These are phyloP conservation scores for Lasioglossum figueresi DNA, from an alignment of 2,888 invertebrate genomes.

Conservation along the genomic window DNA sequence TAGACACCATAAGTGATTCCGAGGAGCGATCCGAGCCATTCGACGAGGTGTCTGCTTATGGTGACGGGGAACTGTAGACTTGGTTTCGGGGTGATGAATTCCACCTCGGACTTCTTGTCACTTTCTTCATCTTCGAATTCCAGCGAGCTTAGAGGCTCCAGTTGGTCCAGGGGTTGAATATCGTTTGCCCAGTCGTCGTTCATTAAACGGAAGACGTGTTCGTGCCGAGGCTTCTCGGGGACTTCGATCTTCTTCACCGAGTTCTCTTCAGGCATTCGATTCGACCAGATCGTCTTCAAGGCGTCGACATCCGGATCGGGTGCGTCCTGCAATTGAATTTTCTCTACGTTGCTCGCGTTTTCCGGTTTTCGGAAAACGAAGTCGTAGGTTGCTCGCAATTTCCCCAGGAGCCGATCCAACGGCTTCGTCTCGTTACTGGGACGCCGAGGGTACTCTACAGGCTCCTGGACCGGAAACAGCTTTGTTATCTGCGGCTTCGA, in stretches of 20 bases:
- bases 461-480: slow-evolving; percentile 75
- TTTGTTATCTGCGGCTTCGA: slow-evolving; percentile 76
- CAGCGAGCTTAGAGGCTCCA: slow-evolving; percentile 67
- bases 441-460: slow-evolving; percentile 68
- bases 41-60: slow-evolving; percentile 71
- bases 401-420: slow-evolving; percentile 76
- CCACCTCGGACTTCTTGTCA: slow-evolving; percentile 60
- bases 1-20: slow-evolving; percentile 72
- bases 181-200: slow-evolving; percentile 62
- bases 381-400: slow-evolving; percentile 77
- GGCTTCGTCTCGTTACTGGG: slow-evolving; percentile 68
- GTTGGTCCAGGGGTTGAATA: slow-evolving; percentile 62
- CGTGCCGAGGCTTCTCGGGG: not conserved
- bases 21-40: slow-evolving; percentile 76
- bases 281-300: slow-evolving; percentile 52
- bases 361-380: slow-evolving; percentile 77
- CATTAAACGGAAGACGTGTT: slow-evolving; percentile 36
- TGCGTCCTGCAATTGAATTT: slow-evolving; percentile 63
- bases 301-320: slow-evolving; percentile 49
- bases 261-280: slow-evolving; percentile 20
- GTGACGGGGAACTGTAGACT: slow-evolving; percentile 67
- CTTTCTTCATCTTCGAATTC: slow-evolving; percentile 62
- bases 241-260: not conserved
- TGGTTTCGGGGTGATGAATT: slow-evolving; percentile 54
- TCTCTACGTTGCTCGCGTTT: slow-evolving; percentile 74